A percentile compares a stretch with the other conserved stretches of the same genome.
Evolutionary conservation across 2,113 vertebrate species (phyloP).

Genomic region (Peromyscus californicus): DNA sequence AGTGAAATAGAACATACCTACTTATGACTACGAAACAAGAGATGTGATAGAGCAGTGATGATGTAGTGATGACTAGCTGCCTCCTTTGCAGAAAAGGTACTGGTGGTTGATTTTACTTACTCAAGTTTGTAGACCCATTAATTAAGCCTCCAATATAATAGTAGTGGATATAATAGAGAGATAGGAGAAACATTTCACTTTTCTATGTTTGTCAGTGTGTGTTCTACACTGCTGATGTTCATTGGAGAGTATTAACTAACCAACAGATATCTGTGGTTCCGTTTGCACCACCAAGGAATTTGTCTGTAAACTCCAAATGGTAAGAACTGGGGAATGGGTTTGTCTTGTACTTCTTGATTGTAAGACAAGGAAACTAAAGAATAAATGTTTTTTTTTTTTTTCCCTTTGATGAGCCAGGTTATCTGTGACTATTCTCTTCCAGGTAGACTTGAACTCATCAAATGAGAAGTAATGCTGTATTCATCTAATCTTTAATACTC

Average conservation of each 20-base stretch:
- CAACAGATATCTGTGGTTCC: background rate
- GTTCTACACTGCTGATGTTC: background rate
- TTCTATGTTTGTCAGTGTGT: background rate
- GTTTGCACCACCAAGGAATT: background rate
- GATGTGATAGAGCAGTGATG: accelerated
- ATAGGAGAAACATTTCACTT: background rate
- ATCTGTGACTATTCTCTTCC: background rate
- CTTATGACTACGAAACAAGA: background rate
- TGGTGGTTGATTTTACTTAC: background rate
- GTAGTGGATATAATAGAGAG: background rate
- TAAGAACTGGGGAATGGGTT: background rate
- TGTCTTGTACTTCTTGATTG: background rate
- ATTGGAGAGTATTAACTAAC: background rate
- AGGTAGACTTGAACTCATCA: background rate
- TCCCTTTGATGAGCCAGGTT: background rate
- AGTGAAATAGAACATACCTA: background rate
- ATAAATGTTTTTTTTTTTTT: background rate
- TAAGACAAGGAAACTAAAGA: background rate
- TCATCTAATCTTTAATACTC: background rate
- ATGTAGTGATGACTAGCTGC: accelerated
- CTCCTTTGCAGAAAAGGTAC: background rate
- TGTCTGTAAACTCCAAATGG: background rate
- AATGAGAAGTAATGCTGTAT: background rate
- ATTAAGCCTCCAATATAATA: background rate
- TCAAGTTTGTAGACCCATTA: background rate